phyloP scores from a whole-genome alignment of 1,140 invertebrate genomes.

The Drosophila neocordata region DNA sequence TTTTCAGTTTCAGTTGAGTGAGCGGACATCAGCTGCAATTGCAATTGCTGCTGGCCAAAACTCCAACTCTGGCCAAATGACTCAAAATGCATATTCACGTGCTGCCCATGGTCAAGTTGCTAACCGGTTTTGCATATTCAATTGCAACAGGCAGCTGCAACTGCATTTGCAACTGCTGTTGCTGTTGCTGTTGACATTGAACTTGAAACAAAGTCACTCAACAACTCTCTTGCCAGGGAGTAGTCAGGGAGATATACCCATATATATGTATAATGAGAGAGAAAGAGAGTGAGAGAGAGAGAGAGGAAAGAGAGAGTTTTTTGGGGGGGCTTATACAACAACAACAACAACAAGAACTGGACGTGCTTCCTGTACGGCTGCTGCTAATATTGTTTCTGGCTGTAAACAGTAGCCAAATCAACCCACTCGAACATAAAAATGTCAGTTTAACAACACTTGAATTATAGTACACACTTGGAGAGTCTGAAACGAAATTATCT shows the following conservation, averaged over 20 bases:
- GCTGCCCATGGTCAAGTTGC: conserved; percentile 42
- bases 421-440: conserved; percentile 50
- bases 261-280: no score
- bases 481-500: conserved; percentile 11
- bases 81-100: conserved; percentile 48
- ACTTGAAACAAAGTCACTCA: conserved; percentile 54
- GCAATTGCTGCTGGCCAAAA: conserved; percentile 32
- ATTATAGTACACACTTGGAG: conserved; percentile 25
- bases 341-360: no score
- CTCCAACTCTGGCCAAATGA: conserved; percentile 18
- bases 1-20: conserved; percentile 7
- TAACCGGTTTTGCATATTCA: conserved; percentile 64
- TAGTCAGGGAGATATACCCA: neutral
- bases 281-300: neutral
- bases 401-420: conserved; percentile 26
- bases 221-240: conserved; percentile 1
- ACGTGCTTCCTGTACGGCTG: conserved; percentile 40
- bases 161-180: conserved; percentile 53
- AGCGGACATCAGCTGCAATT: conserved; percentile 25
- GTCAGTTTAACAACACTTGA: conserved; percentile 52
- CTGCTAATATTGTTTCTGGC: conserved; percentile 9
- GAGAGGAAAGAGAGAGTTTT: neutral
- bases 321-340: neutral
- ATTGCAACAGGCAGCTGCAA: conserved; percentile 41
- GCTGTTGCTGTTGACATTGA: conserved; percentile 76